phyloP scores from a whole-genome alignment of 2,797 vertebrate species.

The Pseudochromis fuscus region DNA sequence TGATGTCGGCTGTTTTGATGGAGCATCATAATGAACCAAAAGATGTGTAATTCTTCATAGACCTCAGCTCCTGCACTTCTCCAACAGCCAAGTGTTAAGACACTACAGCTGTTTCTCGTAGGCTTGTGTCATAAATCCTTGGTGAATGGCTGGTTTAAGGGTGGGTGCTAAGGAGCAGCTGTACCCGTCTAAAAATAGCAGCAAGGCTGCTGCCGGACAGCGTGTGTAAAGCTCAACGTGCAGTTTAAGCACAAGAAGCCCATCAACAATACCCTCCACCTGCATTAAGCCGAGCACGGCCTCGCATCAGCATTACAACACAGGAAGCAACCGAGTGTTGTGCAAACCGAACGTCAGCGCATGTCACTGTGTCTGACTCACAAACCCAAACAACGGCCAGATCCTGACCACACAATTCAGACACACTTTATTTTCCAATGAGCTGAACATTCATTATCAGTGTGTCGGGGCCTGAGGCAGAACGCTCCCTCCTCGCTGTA shows the following conservation, averaged over 20 bases:
- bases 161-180: slow-evolving; percentile 80
- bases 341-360: slow-evolving; percentile 67
- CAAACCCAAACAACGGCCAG: slow-evolving; percentile 66
- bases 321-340: slow-evolving; percentile 74
- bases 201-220: slow-evolving; percentile 71
- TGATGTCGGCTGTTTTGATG: slow-evolving; percentile 50
- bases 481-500: slow-evolving; percentile 74
- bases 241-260: slow-evolving; percentile 72
- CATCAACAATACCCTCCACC: slow-evolving; percentile 76
- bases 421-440: slow-evolving; percentile 76
- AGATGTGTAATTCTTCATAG: slow-evolving; percentile 23
- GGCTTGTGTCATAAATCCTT: slow-evolving; percentile 78
- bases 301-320: slow-evolving; percentile 75
- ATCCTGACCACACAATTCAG: slow-evolving; percentile 69
- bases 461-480: slow-evolving; percentile 76
- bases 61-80: slow-evolving; percentile 44
- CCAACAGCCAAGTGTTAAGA: slow-evolving; percentile 62
- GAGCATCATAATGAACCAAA: slow-evolving; percentile 31
- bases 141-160: slow-evolving; percentile 75
- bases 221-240: slow-evolving; percentile 67
- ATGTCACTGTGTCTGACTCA: slow-evolving; percentile 73
- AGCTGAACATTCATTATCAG: slow-evolving; percentile 82
- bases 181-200: slow-evolving; percentile 81
- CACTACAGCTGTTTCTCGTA: slow-evolving; percentile 77
- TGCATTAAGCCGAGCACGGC: slow-evolving; percentile 61